Conservation (phyloP, 1,140 invertebrate species). For the Neuroterus valhalla region DNA sequence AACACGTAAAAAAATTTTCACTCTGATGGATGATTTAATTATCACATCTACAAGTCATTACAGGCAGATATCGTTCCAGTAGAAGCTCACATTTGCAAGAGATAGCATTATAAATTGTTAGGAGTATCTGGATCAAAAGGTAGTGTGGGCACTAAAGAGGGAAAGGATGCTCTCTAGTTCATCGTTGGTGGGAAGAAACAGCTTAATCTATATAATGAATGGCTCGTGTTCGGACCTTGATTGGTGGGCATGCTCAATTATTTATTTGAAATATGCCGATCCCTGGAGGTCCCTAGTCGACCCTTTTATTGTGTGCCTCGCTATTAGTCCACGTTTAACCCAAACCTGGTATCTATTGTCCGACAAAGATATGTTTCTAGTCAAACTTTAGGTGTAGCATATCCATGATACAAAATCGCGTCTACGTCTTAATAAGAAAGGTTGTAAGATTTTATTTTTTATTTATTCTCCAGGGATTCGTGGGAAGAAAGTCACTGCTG, state of each 20-base stretch:
- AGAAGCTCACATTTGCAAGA: no score
- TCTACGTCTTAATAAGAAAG: slow-evolving; percentile 17
- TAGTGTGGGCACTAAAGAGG: slow-evolving; percentile 26
- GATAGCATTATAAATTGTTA: slow-evolving; percentile 53
- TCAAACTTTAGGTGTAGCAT: slow-evolving; percentile 10
- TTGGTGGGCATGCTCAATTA: slow-evolving; percentile 53
- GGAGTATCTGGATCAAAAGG: slow-evolving; percentile 62
- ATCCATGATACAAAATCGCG: background rate
- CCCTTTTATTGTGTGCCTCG: slow-evolving; percentile 11
- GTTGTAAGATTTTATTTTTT: background rate
- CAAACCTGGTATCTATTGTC: slow-evolving; percentile 30
- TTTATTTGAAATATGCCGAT: slow-evolving; percentile 54
- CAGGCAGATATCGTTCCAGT: no score
- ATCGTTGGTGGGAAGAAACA: slow-evolving; percentile 41
- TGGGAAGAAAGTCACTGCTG: no score
- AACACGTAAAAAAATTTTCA: no score
- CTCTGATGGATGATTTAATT: no score
- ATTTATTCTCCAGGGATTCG: background rate
- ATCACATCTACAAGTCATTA: no score
- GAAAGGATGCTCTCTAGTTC: slow-evolving; percentile 40
- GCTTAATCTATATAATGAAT: slow-evolving; percentile 64
- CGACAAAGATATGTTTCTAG: slow-evolving; percentile 30
- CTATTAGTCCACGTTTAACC: slow-evolving; percentile 20
- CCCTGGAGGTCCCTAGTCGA: slow-evolving; percentile 25
- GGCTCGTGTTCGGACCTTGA: slow-evolving; percentile 42